These are phyloP conservation scores for Caenorhabditis macrosperma DNA, from an alignment of 2,888 invertebrate species.

Conservation along the genomic window DNA sequence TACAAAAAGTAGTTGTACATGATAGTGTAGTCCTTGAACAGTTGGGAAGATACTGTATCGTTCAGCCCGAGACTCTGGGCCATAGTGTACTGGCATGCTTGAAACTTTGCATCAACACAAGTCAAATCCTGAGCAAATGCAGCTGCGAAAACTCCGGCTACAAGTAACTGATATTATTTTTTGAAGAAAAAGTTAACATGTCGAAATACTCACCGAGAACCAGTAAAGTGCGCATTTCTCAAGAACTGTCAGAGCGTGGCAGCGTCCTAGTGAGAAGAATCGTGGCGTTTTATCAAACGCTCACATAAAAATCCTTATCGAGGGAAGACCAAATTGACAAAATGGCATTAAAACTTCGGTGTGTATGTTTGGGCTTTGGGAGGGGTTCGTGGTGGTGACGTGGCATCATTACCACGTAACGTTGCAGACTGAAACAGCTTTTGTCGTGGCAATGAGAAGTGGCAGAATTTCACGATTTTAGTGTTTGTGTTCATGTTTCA, in stretches of 20 bases:
- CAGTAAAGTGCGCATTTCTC: slow-evolving; percentile 16
- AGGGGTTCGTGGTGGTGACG: slow-evolving; percentile 15
- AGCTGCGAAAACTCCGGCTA: slow-evolving; percentile 3
- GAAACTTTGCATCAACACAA: slow-evolving; percentile 55
- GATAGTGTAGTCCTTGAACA: slow-evolving; percentile 65
- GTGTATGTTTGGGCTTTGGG: slow-evolving; percentile 20
- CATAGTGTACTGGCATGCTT: slow-evolving; percentile 56
- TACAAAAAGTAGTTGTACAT: slow-evolving; percentile 66
- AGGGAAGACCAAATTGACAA: background rate
- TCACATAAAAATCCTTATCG: slow-evolving; percentile 25
- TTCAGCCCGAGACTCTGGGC: slow-evolving; percentile 50
- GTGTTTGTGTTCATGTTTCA: slow-evolving; percentile 19
- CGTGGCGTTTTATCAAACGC: slow-evolving; percentile 21
- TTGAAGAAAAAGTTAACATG: background rate
- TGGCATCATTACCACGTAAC: background rate
- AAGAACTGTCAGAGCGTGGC: background rate
- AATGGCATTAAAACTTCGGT: slow-evolving; percentile 21
- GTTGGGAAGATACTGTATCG: slow-evolving; percentile 38
- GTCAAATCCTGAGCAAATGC: slow-evolving; percentile 4
- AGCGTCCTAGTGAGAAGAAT: slow-evolving; percentile 13
- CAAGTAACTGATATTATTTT: background rate
- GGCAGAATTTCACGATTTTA: slow-evolving; percentile 3
- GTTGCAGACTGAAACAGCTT: background rate
- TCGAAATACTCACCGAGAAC: background rate
- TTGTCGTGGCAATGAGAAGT: slow-evolving; percentile 33